These are phyloP conservation scores for Thyatira batis DNA, from an alignment of 2,888 invertebrate species.

Conservation along the genomic window DNA sequence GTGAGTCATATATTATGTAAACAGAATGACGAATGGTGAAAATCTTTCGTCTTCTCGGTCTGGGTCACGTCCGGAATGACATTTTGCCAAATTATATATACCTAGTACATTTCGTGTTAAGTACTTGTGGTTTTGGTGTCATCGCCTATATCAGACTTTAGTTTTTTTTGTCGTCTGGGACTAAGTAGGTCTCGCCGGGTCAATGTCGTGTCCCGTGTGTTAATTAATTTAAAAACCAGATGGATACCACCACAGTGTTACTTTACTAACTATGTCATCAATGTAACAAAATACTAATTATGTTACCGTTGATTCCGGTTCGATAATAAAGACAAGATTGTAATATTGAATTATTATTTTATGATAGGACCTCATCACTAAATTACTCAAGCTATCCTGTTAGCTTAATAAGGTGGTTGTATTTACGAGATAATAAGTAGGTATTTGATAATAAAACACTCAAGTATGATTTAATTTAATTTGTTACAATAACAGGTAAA, in stretches of 20 bases:
- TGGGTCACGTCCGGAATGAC: slow-evolving; percentile 31
- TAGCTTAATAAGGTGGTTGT: background rate
- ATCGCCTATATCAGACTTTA: background rate
- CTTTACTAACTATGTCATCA: background rate
- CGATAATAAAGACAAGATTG: too few species aligned
- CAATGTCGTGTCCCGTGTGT: background rate
- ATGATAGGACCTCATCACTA: too few species aligned
- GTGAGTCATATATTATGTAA: slow-evolving; percentile 49
- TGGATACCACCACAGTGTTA: background rate
- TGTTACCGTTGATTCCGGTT: background rate
- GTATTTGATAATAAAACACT: background rate
- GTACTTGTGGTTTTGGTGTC: background rate
- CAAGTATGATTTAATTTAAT: too few species aligned
- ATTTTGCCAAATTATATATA: slow-evolving; percentile 20
- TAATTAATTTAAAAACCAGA: slow-evolving; percentile 3
- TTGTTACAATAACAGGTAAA: background rate
- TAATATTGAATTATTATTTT: too few species aligned
- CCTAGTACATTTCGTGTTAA: background rate
- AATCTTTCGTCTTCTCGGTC: slow-evolving; percentile 25
- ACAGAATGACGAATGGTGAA: slow-evolving; percentile 51
- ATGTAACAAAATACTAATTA: background rate
- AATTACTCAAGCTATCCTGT: background rate
- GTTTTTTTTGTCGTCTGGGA: background rate
- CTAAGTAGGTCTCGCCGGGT: background rate
- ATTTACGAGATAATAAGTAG: background rate